Evolutionary conservation across 2,113 vertebrate species (phyloP).

Genomic region (Xyrauchen texanus): DNA sequence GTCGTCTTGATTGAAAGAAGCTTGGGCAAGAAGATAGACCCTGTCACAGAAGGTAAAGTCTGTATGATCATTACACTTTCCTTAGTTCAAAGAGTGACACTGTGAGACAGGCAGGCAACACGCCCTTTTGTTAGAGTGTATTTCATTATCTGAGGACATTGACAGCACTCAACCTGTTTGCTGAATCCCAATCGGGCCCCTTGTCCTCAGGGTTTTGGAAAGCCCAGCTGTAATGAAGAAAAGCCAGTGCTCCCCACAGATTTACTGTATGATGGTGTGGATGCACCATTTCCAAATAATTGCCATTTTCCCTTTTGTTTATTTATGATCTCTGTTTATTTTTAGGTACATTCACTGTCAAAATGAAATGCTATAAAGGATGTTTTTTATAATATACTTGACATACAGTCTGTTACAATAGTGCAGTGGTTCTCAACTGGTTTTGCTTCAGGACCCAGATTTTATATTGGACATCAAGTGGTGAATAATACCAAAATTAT

Average conservation of each 20-base stretch:
- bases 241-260: slow-evolving; percentile 50
- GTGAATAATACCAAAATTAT: too few relatives aligned
- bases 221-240: slow-evolving; percentile 55
- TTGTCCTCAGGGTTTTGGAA: slow-evolving; percentile 52
- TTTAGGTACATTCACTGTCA: slow-evolving; percentile 14
- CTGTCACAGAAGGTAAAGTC: slow-evolving; percentile 79
- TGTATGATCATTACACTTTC: slow-evolving; percentile 53
- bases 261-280: slow-evolving; percentile 33
- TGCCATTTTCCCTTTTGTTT: slow-evolving; percentile 30
- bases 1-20: slow-evolving; percentile 82
- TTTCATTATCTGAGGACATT: slow-evolving; percentile 51
- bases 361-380: neutral
- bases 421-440: neutral
- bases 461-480: too few relatives aligned
- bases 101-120: slow-evolving; percentile 34
- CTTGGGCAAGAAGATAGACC: slow-evolving; percentile 81
- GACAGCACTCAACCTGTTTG: slow-evolving; percentile 53
- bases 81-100: slow-evolving; percentile 41
- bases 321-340: slow-evolving; percentile 30
- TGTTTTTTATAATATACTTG: neutral
- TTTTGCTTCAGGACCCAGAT: neutral
- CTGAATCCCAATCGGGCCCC: slow-evolving; percentile 44
- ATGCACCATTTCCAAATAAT: slow-evolving; percentile 41
- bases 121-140: slow-evolving; percentile 48
- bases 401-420: neutral